Evolutionary conservation across 2,888 invertebrate genomes (phyloP), one percentile per base, ranked within the genome.

Genomic region (Catocala sponsa): DNA sequence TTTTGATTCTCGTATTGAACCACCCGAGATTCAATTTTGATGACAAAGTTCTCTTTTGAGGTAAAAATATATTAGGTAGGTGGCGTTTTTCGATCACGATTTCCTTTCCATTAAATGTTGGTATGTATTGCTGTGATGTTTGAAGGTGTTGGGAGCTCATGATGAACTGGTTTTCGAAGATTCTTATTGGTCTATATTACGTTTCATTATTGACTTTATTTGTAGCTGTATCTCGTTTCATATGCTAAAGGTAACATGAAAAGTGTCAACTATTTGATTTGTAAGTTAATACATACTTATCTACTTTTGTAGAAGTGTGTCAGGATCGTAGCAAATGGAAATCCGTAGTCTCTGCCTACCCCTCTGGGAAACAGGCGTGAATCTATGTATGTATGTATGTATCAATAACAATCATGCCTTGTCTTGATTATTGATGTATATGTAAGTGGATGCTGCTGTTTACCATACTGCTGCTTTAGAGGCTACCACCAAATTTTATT

Each of bases 1-100:
- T 82, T 82, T 84, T 78, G 79, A 83, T 79, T 80, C 74, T 65
- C 76, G 72, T 68, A 76, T 76, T 79, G 74, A 73, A 74, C 68
- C 72, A 68, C 52, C 53, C 71, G 64, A 67, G 68, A 79, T 77
- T 76, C 76, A 74, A 78, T 78, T 78, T 71, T 72, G 76, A 73
- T 80, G 81, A 82, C 77, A 68, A 70, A 76, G 77, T 78, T 70
- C 76, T 69, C 77, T 73, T 79, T 77, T 72, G 74, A 74, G 75
- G 72, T 79, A 79, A 53, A 76, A 76, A 79, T 77, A 74, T 74
- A 70, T 77, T 72, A 69, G 74, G 67, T 72, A 65, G 72, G 65
- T 74, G 59, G 60, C 46, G 63, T 68, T 66, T 70, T 68, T 73
- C 76, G 54, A 55, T 68, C 76, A 57, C 64, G 68, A 73, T 68